phyloP scores from a whole-genome alignment of 2,797 vertebrate species.

The Eidolon dupreanum region DNA sequence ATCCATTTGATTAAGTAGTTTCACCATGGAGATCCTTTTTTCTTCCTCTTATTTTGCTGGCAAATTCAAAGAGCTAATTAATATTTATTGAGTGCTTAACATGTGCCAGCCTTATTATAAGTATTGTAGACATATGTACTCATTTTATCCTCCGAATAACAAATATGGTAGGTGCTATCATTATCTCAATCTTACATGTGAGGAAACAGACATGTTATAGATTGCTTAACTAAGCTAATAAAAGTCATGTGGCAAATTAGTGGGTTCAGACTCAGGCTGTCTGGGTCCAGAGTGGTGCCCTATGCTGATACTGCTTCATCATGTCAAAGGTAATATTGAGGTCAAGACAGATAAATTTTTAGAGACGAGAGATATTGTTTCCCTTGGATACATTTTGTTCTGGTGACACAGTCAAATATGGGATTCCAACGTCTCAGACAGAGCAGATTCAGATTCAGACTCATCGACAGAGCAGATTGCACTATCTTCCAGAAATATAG shows the following conservation, averaged over 20 bases:
- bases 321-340: not conserved
- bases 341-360: not conserved
- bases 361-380: conserved; percentile 18
- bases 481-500: conserved; percentile 63
- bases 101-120: not conserved
- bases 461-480: conserved; percentile 67
- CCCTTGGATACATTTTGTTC: not conserved
- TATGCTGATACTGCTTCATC: not conserved
- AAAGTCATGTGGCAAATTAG: not conserved
- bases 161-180: not conserved
- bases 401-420: conserved; percentile 33
- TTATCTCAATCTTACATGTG: not conserved
- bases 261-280: not conserved
- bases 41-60: not conserved
- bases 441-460: no score
- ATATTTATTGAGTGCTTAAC: not conserved
- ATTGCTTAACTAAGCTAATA: not conserved
- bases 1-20: not conserved
- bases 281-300: not conserved
- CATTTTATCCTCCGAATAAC: conserved; percentile 19
- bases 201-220: not conserved
- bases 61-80: conserved; percentile 32
- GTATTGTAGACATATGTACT: not conserved
- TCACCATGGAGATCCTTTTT: not conserved
- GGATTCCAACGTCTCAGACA: conserved; percentile 18